These are phyloP conservation scores for Drosophila triauraria DNA, from an alignment of 1,140 invertebrate genomes.

Conservation along the genomic window DNA sequence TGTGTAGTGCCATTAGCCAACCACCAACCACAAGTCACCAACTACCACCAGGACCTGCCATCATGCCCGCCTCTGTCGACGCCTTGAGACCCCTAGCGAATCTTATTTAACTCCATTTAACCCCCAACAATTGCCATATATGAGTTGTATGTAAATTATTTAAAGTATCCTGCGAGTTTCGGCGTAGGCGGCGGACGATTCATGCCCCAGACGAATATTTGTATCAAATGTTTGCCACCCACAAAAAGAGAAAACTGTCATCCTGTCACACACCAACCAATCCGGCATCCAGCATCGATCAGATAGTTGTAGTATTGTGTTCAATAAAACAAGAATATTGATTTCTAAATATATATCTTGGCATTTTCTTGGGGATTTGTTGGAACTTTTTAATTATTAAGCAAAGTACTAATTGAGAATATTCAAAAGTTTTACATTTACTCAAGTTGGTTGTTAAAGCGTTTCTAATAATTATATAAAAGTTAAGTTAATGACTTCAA, in stretches of 20 bases:
- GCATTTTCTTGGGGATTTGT: not conserved
- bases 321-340: conserved; percentile 77
- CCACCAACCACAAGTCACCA: not conserved
- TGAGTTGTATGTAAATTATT: conserved; percentile 62
- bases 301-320: conserved; percentile 73
- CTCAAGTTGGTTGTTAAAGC: too few species aligned
- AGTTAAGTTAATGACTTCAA: too few species aligned
- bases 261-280: conserved; percentile 33
- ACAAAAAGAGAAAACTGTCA: conserved; percentile 29
- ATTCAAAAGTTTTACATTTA: too few species aligned
- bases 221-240: conserved; percentile 77
- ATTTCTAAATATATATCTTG: conserved; percentile 38
- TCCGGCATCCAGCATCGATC: conserved; percentile 59
- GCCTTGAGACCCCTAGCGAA: conserved; percentile 40
- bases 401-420: too few species aligned
- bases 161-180: conserved; percentile 35
- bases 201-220: conserved; percentile 67
- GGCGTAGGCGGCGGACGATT: conserved; percentile 32
- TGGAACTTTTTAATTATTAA: too few species aligned
- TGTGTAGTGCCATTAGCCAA: conserved; percentile 79
- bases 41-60: conserved; percentile 19
- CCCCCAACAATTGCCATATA: conserved; percentile 66
- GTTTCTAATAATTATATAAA: too few species aligned
- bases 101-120: conserved; percentile 46
- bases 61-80: conserved; percentile 24